A percentile compares a stretch with the other conserved stretches of the same genome.
These are phyloP conservation scores for Cephalopachus bancanus DNA, from an alignment of 2,797 vertebrate species.

Conservation along the genomic window DNA sequence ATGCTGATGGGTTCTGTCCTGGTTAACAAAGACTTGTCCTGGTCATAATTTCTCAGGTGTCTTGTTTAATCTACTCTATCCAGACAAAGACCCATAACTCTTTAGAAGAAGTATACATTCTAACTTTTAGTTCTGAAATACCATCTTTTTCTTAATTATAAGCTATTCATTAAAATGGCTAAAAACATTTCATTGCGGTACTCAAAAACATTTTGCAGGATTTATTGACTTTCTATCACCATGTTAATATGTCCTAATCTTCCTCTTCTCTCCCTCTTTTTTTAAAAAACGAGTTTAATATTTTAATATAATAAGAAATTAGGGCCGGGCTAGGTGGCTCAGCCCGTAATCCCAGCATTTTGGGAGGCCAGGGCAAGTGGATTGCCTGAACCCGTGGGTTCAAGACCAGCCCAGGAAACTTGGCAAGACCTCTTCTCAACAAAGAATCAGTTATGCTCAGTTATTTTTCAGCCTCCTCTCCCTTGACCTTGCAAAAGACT, in stretches of 20 bases:
- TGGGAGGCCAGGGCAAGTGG: too few relatives aligned
- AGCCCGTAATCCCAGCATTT: too few relatives aligned
- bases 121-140: background rate
- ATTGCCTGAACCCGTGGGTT: too few relatives aligned
- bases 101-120: background rate
- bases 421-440: too few relatives aligned
- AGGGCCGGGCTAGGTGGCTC: too few relatives aligned
- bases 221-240: background rate
- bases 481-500: background rate
- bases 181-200: background rate
- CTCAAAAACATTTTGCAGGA: slow-evolving; percentile 2
- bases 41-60: background rate
- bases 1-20: background rate
- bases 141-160: background rate
- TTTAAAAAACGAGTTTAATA: background rate
- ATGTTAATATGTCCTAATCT: background rate
- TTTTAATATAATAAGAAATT: background rate
- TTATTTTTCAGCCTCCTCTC: background rate
- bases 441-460: background rate
- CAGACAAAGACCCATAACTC: background rate
- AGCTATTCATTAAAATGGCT: background rate
- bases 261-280: background rate
- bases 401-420: too few relatives aligned
- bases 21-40: background rate
- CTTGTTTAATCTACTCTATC: background rate